phyloP scores from a whole-genome alignment of 2,797 vertebrate genomes.

The Leptatherina wallacei region DNA sequence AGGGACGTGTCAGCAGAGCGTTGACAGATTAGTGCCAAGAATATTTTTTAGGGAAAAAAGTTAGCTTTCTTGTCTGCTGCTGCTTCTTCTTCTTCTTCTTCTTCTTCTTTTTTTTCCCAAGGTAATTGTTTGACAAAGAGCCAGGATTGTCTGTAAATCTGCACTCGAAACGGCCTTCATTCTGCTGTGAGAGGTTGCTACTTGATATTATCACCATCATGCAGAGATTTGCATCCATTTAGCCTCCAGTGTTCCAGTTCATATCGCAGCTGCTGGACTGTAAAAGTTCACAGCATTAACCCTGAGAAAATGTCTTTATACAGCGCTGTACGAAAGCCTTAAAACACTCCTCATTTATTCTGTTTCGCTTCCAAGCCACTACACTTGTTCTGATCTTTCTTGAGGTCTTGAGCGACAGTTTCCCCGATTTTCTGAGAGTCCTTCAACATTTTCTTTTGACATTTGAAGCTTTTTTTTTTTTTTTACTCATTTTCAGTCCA shows the following conservation, averaged over 20 bases:
- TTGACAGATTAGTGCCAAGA: constrained; percentile 56
- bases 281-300: neutral
- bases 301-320: neutral
- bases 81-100: neutral
- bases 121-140: constrained; percentile 17
- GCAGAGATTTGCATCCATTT: constrained; percentile 1
- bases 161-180: neutral
- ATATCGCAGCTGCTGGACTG: neutral
- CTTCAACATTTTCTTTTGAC: neutral
- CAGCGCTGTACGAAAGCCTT: neutral
- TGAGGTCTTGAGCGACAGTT: neutral
- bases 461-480: neutral
- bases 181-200: neutral
- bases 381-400: neutral
- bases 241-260: neutral
- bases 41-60: constrained; percentile 16
- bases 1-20: constrained; percentile 43
- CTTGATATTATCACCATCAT: neutral
- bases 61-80: constrained; percentile 6
- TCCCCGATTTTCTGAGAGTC: neutral
- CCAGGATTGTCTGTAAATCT: constrained; percentile 9
- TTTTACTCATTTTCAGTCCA: neutral
- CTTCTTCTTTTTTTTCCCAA: neutral
- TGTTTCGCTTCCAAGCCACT: neutral
- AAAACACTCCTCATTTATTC: neutral